A percentile compares a stretch with the other conserved stretches of the same genome.
phyloP scores from a whole-genome alignment of 2,113 vertebrate species.

The Tachysurus fulvidraco region DNA sequence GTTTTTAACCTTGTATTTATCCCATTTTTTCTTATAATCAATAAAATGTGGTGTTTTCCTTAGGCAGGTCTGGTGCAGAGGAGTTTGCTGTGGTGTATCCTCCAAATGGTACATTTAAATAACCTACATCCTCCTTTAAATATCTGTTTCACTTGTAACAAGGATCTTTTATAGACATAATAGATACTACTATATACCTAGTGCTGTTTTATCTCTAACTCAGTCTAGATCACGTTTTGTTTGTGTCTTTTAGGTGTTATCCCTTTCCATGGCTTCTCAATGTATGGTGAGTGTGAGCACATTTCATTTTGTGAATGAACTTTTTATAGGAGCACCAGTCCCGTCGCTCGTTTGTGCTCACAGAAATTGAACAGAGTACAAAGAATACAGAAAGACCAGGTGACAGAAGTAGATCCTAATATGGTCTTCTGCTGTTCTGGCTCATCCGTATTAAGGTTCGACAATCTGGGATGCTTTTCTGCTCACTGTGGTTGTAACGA shows the following conservation, averaged over 20 bases:
- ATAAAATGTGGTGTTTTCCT: background rate
- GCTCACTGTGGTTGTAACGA: background rate
- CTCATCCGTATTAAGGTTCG: background rate
- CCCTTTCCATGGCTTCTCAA: conserved; percentile 97
- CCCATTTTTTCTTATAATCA: background rate
- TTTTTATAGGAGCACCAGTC: background rate
- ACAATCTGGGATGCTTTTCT: background rate
- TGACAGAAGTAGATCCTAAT: background rate
- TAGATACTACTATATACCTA: background rate
- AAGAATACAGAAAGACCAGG: background rate
- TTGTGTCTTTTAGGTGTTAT: conserved; percentile 84
- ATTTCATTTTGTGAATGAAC: background rate
- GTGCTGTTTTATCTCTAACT: background rate
- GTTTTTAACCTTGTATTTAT: background rate
- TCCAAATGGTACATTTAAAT: conserved; percentile 83
- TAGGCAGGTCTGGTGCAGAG: conserved; percentile 86
- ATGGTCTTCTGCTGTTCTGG: background rate
- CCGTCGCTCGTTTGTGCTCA: background rate
- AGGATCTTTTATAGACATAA: background rate
- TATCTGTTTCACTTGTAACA: background rate
- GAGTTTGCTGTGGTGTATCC: conserved; percentile 91
- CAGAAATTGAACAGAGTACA: background rate
- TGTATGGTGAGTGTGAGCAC: conserved; percentile 88
- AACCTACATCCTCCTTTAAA: conserved; percentile 62
- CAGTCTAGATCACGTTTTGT: background rate